A percentile compares a stretch with the other conserved stretches of the same genome.
These are phyloP conservation scores for Microvelia longipes DNA, from an alignment of 1,140 invertebrate genomes.

Conservation along the genomic window DNA sequence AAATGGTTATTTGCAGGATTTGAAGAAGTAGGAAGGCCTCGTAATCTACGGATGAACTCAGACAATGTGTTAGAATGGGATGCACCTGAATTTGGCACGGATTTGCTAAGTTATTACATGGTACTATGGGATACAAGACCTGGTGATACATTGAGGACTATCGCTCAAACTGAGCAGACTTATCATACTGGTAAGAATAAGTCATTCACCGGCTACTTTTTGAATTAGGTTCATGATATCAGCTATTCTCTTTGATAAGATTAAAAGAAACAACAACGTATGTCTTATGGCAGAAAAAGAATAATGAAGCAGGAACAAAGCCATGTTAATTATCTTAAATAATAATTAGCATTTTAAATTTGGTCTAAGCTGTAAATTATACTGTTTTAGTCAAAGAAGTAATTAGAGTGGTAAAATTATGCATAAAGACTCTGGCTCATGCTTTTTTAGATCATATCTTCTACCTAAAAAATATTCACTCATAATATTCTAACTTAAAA, in stretches of 20 bases:
- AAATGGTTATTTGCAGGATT: constrained; percentile 21
- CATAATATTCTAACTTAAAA: too few species aligned
- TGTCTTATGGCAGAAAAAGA: too few species aligned
- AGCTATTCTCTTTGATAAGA: background rate
- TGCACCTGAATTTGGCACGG: constrained; percentile 41
- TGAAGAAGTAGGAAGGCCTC: constrained; percentile 40
- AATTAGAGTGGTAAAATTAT: too few species aligned
- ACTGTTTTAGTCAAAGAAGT: too few species aligned
- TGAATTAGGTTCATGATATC: background rate
- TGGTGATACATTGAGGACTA: constrained; percentile 33
- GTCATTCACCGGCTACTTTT: background rate
- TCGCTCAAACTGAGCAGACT: constrained; percentile 19
- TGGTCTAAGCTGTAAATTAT: too few species aligned
- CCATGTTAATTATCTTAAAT: too few species aligned
- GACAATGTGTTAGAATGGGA: constrained; percentile 51
- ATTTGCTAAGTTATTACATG: constrained; percentile 39
- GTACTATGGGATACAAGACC: constrained; percentile 44
- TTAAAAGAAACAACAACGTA: background rate
- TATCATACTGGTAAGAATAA: background rate
- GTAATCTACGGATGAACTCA: constrained; percentile 43
- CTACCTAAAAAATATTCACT: too few species aligned
- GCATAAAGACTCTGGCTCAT: too few species aligned
- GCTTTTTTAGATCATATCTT: too few species aligned
- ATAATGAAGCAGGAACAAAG: too few species aligned
- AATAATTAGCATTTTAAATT: too few species aligned